Evolutionary conservation across 2,888 invertebrate genomes (phyloP).

Genomic region (Drosophila hamatofila): DNA sequence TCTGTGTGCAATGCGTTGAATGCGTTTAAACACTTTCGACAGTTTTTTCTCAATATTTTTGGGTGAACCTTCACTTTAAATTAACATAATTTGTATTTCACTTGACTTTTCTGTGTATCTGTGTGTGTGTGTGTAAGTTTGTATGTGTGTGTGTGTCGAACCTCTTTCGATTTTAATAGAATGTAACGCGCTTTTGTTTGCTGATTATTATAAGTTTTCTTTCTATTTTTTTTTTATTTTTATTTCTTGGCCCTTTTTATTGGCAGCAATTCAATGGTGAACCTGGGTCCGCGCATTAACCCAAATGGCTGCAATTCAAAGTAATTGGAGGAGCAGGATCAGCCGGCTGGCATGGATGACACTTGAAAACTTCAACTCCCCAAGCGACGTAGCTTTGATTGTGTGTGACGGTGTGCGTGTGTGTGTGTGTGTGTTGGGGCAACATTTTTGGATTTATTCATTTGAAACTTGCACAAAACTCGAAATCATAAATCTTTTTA

Average conservation of each 20-base stretch:
- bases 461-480: conserved; percentile 57
- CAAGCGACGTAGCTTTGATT: conserved; percentile 53
- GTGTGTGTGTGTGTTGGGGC: conserved; percentile 12
- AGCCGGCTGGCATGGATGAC: conserved; percentile 50
- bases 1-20: conserved; percentile 48
- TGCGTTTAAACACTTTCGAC: conserved; percentile 67
- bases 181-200: conserved; percentile 72
- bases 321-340: conserved; percentile 46
- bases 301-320: conserved; percentile 76
- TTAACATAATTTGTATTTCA: conserved; percentile 76
- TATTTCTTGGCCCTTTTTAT: conserved; percentile 63
- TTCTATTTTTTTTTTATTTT: background rate
- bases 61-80: conserved; percentile 65
- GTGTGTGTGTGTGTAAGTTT: background rate
- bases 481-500: conserved; percentile 80
- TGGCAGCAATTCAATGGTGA: conserved; percentile 47
- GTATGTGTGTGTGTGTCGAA: conserved; percentile 13
- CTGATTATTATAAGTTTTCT: conserved; percentile 76
- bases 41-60: conserved; percentile 14
- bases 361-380: conserved; percentile 63
- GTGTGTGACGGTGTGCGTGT: conserved; percentile 18
- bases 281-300: conserved; percentile 65
- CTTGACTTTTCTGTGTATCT: conserved; percentile 37
- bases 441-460: conserved; percentile 49
- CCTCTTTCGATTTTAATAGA: conserved; percentile 71